phyloP scores from a whole-genome alignment of 2,888 invertebrate genomes.

The Crepidodera aurea region DNA sequence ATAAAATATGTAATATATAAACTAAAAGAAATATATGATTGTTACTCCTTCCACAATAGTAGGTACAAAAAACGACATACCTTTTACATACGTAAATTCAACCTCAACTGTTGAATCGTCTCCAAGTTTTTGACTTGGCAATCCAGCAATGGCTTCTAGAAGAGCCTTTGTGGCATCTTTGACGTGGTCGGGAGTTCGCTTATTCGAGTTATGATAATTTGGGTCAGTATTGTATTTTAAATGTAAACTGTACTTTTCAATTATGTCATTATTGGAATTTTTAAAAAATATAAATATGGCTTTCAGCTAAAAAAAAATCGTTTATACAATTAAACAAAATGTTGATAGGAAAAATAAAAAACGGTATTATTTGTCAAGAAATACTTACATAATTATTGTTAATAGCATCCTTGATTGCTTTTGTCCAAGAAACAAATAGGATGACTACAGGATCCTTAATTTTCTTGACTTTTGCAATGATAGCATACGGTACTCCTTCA shows the following conservation, averaged over 20 bases:
- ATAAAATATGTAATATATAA: too few species aligned
- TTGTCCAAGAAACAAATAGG: constrained; percentile 24
- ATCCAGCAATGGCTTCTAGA: constrained; percentile 22
- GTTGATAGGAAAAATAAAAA: too few species aligned
- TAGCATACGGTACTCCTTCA: constrained; percentile 25
- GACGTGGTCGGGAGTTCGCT: constrained; percentile 18
- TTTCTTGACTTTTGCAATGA: constrained; percentile 9
- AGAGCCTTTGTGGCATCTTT: constrained; percentile 22
- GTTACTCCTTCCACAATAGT: too few species aligned
- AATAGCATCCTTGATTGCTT: constrained; percentile 33
- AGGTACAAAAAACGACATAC: constrained; percentile 21
- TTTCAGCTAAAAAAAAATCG: constrained; percentile 30
- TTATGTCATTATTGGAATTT: constrained; percentile 12
- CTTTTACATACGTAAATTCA: constrained; percentile 27
- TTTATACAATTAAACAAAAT: too few species aligned
- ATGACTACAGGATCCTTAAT: constrained; percentile 22
- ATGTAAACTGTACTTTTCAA: constrained; percentile 31
- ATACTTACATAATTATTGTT: constrained; percentile 36
- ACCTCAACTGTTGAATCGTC: constrained; percentile 16
- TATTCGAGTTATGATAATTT: constrained; percentile 12
- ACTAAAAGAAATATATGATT: too few species aligned
- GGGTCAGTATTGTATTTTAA: constrained; percentile 33
- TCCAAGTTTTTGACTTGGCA: constrained; percentile 18
- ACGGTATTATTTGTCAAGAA: too few species aligned
- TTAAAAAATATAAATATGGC: constrained; percentile 30